Percentiles rank a stretch among this genome's conserved stretches.
Conservation (phyloP, 2,888 invertebrate species). For the Polyploca ridens region DNA sequence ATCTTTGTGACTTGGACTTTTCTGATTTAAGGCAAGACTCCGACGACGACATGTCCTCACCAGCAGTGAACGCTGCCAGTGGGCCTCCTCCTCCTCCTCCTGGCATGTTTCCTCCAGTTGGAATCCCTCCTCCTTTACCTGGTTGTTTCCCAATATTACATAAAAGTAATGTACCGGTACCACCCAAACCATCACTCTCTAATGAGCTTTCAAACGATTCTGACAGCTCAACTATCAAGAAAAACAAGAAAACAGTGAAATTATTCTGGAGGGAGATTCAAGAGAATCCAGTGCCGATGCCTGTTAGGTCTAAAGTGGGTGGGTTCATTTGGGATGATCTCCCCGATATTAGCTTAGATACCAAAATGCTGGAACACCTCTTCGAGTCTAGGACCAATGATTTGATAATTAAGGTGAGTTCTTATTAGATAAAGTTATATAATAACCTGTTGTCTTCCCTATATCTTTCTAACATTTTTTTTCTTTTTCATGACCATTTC, state of each 20-base stretch:
- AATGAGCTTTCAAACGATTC: conserved; percentile 70
- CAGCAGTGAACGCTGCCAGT: conserved; percentile 86
- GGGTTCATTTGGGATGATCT: conserved; percentile 97
- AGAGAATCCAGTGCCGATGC: conserved; percentile 86
- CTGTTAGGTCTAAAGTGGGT: conserved; percentile 84
- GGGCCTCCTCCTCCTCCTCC: conserved; percentile 93
- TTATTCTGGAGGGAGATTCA: conserved; percentile 98
- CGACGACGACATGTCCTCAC: conserved; percentile 91
- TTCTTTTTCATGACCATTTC: conserved; percentile 48
- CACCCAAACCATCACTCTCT: conserved; percentile 62
- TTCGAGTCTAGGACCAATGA: conserved; percentile 99
- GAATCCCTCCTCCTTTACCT: conserved; percentile 80
- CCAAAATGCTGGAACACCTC: conserved; percentile 96
- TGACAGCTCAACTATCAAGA: conserved; percentile 86
- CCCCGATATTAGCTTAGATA: conserved; percentile 93
- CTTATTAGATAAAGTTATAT: background rate
- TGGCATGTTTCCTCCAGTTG: conserved; percentile 83
- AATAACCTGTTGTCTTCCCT: conserved; percentile 2
- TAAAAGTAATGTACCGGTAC: conserved; percentile 66
- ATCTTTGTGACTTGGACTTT: conserved; percentile 98
- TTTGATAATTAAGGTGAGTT: conserved; percentile 91
- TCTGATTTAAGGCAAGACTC: conserved; percentile 96
- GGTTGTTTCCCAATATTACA: conserved; percentile 76
- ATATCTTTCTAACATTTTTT: conserved; percentile 21
- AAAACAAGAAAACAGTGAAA: conserved; percentile 98